Evolutionary conservation across 1,140 invertebrate species (phyloP), one percentile per base, ranked within the genome.

Genomic region (Plodia interpunctella): DNA sequence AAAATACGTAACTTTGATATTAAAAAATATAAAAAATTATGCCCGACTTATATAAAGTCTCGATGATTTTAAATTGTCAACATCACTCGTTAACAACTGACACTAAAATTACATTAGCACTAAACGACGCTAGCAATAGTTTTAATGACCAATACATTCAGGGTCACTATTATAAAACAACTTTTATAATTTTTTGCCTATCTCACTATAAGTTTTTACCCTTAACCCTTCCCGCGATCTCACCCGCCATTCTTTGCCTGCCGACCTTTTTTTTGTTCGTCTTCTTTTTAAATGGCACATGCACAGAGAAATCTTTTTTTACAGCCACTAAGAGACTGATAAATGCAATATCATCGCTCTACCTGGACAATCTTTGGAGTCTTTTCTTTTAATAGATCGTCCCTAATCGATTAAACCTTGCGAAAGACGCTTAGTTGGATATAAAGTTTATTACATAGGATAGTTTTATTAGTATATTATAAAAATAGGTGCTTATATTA

Each of bases 261-360:
- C 76, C 67, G 74, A 80, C 76, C 60, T 57, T 59, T 85, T 87
- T 88, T 89, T 89, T 87, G 75, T 74, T 54, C 58, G 64, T 74
- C 72, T 80, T 72, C 80, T 79, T 87, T 87, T 86, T 87, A 87
- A 89, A 87, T 89, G 82, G 84, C 87, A 87, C 82, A 89, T 89
- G 83, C 79, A 85, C 80, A 81, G 81, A 80, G 74, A 83, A 74
- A 67, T 66, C 57, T 55, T 71, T 81, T n/a, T 89, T 86, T 86
- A 80, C 81, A 70, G 60, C 61, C 52, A 28, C 69, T 66, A 76
- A 67, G 65, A 74, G 67, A 44, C 76, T 80, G 66, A 78, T 85
- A 86, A 87, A 85, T 70, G 83, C 83, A 87, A 80, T 85, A 82
- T 89, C 87, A 87, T 83, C 78, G 75, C 72, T 62, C 72, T 89